Base-by-base conservation (phyloP, 2,888 invertebrate species). In the Cosmopolites sordidus region DNA sequence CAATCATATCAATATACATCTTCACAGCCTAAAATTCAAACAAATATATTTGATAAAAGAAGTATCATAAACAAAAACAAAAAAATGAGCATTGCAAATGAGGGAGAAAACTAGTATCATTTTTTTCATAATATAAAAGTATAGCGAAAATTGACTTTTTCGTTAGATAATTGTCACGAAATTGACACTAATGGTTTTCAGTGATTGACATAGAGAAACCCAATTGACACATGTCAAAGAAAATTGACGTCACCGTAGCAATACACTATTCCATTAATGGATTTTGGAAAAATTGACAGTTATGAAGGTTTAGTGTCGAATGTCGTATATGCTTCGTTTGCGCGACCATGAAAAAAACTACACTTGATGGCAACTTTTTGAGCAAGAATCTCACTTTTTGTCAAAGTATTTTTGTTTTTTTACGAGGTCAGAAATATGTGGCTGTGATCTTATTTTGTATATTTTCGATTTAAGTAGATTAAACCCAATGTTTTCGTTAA, bases 301-400 rank as follows among this genome's bases (percentile, higher is more conserved):
- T 33, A 33, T 12, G 33, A 33, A 33, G 33, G 5, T 12, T n/a
- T 33, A 33, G 5, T 6, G 4, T 33, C 33, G 11, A 33, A 33
- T 11, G 33, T 12, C 3, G 33, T 33, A 33, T 27, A 12, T 33
- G 33, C n/a, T 33, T 33, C 33, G 33, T 16, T 51, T 45, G 45
- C 51, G 50, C 46, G 51, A 51, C 46, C 45, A 45, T 16, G 14
- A 44, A n/a, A 53, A 47, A 41, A 44, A 46, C 51, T 53, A 57
- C 41, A 48, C 57, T 44, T 54, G 51, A 58, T 58, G 58, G 58
- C 58, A 58, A 51, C 54, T 51, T 58, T 54, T 58, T 58, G 58
- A 58, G 58, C 58, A 58, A 58, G 43, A 58, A 50, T 58, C 58
- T 54, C 56, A 56, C 56, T 56, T 56, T 56, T 56, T 51, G 56